These are phyloP conservation scores for Himalopsyche tibetana DNA, from an alignment of 2,888 invertebrate genomes.

Conservation along the genomic window DNA sequence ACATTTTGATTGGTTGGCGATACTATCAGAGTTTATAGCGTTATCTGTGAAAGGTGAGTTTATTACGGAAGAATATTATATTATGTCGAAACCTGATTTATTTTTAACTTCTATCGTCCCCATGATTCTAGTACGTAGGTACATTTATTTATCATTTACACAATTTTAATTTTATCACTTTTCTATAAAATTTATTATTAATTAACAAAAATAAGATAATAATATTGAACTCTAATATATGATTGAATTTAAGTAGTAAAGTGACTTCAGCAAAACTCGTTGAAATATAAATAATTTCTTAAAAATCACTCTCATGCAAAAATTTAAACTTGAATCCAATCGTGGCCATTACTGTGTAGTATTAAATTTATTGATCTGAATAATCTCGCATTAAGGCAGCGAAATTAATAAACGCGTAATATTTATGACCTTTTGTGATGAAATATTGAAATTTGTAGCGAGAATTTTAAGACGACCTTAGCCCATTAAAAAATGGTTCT, in stretches of 20 bases:
- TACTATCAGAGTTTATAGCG: not conserved
- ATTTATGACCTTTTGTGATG: conserved; percentile 25
- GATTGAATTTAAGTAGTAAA: no score
- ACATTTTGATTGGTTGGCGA: not conserved
- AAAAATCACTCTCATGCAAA: not conserved
- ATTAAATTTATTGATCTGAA: conserved; percentile 7
- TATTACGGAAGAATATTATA: no score
- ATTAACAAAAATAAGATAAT: no score
- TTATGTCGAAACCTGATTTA: no score
- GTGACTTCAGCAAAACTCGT: no score
- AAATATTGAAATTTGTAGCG: not conserved
- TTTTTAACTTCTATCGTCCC: no score
- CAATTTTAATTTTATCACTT: no score
- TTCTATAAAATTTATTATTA: no score
- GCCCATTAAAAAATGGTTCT: not conserved
- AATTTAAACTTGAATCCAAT: not conserved
- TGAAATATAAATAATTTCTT: not conserved
- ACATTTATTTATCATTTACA: no score
- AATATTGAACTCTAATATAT: no score
- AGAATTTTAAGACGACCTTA: conserved; percentile 28
- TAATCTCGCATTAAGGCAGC: not conserved
- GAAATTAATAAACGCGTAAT: conserved; percentile 14
- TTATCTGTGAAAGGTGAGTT: not conserved
- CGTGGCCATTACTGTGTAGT: not conserved
- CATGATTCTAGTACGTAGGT: no score